A percentile compares a stretch with the other conserved stretches of the same genome.
phyloP scores from a whole-genome alignment of 2,888 invertebrate genomes.

The Taphrorychus bicolor region DNA sequence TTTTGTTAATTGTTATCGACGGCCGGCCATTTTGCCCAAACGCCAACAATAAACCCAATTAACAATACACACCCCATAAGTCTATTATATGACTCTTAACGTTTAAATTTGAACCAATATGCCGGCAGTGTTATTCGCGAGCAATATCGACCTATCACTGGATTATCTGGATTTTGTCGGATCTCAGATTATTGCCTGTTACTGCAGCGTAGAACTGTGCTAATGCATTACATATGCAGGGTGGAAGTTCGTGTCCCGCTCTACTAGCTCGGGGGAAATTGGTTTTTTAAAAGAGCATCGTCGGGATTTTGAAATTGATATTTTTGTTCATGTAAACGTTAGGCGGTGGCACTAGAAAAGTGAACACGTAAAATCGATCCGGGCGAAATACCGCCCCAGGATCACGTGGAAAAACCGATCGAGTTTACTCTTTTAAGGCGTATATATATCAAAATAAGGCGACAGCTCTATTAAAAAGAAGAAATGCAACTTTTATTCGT shows the following conservation, averaged over 20 bases:
- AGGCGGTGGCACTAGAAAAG: neutral
- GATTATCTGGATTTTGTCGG: constrained; percentile 20
- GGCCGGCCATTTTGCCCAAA: neutral
- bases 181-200: constrained; percentile 22
- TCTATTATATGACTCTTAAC: neutral
- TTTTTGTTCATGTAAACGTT: neutral
- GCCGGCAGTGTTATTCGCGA: constrained; percentile 8
- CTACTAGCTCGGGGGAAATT: neutral
- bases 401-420: neutral
- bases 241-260: neutral
- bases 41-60: neutral
- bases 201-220: constrained; percentile 1
- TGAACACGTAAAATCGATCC: neutral
- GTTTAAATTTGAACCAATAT: neutral
- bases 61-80: neutral
- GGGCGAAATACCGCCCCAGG: no score
- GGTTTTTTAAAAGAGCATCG: neutral
- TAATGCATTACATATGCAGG: neutral
- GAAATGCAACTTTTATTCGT: neutral
- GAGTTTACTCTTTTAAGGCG: neutral
- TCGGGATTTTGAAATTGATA: neutral
- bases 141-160: constrained; percentile 17
- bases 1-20: neutral
- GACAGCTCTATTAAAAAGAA: neutral
- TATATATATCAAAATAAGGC: neutral